Base-by-base conservation (phyloP, 2,888 invertebrate genomes). In the Liopterus haemorrhoidalis region DNA sequence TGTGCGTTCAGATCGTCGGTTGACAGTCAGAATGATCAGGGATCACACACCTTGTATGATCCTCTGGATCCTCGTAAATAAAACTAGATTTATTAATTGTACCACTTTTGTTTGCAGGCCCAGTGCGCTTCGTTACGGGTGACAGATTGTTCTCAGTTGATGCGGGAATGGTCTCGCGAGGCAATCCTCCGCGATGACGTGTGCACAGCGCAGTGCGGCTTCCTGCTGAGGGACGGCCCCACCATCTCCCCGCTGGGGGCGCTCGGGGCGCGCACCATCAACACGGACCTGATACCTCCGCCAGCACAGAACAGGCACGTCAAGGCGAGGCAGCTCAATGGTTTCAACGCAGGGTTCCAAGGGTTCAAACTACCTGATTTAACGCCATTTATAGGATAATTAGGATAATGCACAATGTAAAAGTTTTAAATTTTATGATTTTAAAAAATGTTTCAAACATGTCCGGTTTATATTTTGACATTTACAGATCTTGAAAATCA, bases 191-290 rank as follows among this genome's bases (percentile, higher is more conserved):
- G 83, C 2, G 93, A 93, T 61, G 88, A 89, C 63, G 89, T 92
- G 9, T 93, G 93, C 69, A 82, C 87, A 12, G 87, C 90, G 2
- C 92, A 93, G 68, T 93, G 93, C 64, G 87, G 88, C 28, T 83
- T 84, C 58, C 72, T 82, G 9, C 67, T 82, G 15, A 70, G 72
- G 27, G 70, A 67, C 22, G 65, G 64, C 36, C 38, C 46, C 20
- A 39, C 48, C 28, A 46, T 39, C 19, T 47, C 45, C 70, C 41
- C 64, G 55, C 21, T 51, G 38, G 54, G 63, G n/a, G 50, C 57
- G 15, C 61, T 65, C 42, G 56, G 63, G 35, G 62, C 51, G 5
- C 31, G 51, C 22, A 46, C 41, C 8, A 31, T 61, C 4, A 55
- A 57, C 21, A 57, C 60, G n/a, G 65, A 60, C 40, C 49, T 68